Base-by-base conservation (phyloP, 2,797 vertebrate genomes). In the Muscicapa comitata region DNA sequence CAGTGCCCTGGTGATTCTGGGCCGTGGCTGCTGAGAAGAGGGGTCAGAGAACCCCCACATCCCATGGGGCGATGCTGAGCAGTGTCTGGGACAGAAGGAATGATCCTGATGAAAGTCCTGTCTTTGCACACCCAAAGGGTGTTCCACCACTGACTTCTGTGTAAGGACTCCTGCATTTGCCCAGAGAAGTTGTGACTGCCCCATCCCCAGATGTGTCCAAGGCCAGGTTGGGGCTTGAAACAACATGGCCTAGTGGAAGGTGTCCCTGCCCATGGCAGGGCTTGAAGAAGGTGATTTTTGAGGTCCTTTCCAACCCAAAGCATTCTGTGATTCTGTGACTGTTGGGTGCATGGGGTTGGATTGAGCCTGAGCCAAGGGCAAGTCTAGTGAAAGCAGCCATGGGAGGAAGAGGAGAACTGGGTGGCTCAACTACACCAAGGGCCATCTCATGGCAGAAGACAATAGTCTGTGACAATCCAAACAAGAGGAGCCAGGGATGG, bases 1-100 rank as follows among this genome's bases (percentile, higher is more conserved):
- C n/a, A 74, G 24, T 38, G 45, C 10, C 21, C 33, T 51, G 47
- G 33, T 63, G 12, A 58, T 83, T 20, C 3, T 48, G 71, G 31
- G 31, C 28, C 58, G 24, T 11, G 24, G 42, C 42, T 59, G 19
- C 47, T 72, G 42, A 81, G 31, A 47, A 70, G 43, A 88, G 43
- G 17, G 10, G 7, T 18, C 61, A 33, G 53, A 1, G 8, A 68
- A 31, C 2, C 20, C 25, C 31, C 2, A 2, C 9, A 33, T 6
- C 15, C 38, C 15, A 15, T 9, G 12, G 20, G 14, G 10, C 14
- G 47, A 65, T 61, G 54, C 11, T 2, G 4, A 67, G 59, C 42
- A 50, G n/a, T 7, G n/a, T 18, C 18, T 25, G 24, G 42, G 45
- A 19, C 54, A 4, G 1, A 65, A 74, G 25, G 6, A 20, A 65